Conservation (phyloP, 2,888 invertebrate species). For the Rhingia rostrata region DNA sequence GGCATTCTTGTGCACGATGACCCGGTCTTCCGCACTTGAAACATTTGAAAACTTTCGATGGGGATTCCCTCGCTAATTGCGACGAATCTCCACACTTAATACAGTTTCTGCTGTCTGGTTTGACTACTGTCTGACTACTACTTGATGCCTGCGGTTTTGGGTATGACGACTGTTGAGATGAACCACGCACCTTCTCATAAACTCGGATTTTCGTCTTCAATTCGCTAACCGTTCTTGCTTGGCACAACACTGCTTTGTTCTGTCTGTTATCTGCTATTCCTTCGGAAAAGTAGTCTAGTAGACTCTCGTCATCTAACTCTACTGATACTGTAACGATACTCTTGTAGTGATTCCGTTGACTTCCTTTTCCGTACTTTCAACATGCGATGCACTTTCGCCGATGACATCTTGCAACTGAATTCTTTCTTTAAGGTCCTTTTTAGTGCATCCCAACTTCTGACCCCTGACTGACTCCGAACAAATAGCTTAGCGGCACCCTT, state of each 20-base stretch:
- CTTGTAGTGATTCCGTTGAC: not conserved
- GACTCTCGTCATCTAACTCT: slow-evolving; percentile 58
- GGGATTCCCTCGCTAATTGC: slow-evolving; percentile 12
- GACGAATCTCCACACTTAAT: slow-evolving; percentile 9
- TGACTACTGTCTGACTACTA: not conserved
- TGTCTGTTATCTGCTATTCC: slow-evolving; percentile 46
- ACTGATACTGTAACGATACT: slow-evolving; percentile 60
- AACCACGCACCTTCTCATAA: slow-evolving; percentile 53
- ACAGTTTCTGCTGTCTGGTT: not conserved
- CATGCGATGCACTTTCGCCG: not conserved
- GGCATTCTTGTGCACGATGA: slow-evolving; percentile 13
- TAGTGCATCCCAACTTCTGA: not conserved
- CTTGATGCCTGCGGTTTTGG: slow-evolving; percentile 1
- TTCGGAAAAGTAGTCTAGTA: slow-evolving; percentile 61
- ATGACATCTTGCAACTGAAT: not conserved
- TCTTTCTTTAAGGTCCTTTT: not conserved
- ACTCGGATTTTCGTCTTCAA: slow-evolving; percentile 45
- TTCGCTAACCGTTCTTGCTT: slow-evolving; percentile 21
- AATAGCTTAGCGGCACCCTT: not conserved
- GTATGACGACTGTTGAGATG: slow-evolving; percentile 7
- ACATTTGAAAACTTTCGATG: not conserved
- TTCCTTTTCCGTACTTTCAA: not conserved
- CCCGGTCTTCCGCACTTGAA: slow-evolving; percentile 24
- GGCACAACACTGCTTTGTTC: slow-evolving; percentile 54
- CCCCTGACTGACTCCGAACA: not conserved